Evolutionary conservation across 2,797 vertebrate species (phyloP), one percentile per base, ranked within the genome.

Genomic region (Pyrocephalus nanus): DNA sequence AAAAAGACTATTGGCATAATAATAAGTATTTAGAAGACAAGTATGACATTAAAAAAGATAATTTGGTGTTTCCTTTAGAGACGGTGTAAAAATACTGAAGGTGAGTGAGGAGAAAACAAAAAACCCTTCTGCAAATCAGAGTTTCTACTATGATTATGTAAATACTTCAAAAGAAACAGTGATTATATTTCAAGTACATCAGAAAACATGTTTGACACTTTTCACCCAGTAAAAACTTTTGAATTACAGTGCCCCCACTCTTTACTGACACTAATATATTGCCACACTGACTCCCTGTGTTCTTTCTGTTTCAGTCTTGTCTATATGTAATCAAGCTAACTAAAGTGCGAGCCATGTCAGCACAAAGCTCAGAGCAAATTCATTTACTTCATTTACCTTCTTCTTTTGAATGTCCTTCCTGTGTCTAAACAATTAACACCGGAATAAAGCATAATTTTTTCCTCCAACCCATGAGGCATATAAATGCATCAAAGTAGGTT

Each of bases 11-110:
- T 30, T 75, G 34, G 26, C 61, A 75, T 92, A 64, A 10, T 92
- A 96, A 86, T 95, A 93, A 81, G 25, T 69, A 73, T 60, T 83
- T 65, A 74, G 50, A 73, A 91, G 88, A 78, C 30, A 91, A 78
- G 79, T 18, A 8, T 61, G 22, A 64, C 13, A 20, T 70, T 93
- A 79, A 64, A 67, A 67, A 78, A 71, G 23, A 62, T 80, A 66
- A 47, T 65, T 65, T 11, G 67, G 14, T 42, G 3, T 90, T 91
- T 81, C 8, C 40, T 75, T 85, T 73, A 70, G 27, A 74, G 53
- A 61, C 5, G 16, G 4, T 23, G 4, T 40, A 18, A 47, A 54
- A 86, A 29, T 55, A n/a, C 11, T 27, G 69, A 34, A 42, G 25
- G 20, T 82, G 43, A 96, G 14, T 12, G 32, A 91, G 50, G 22